Base-by-base conservation (phyloP, 1,140 invertebrate species). In the Caenorhabditis inopinata region DNA sequence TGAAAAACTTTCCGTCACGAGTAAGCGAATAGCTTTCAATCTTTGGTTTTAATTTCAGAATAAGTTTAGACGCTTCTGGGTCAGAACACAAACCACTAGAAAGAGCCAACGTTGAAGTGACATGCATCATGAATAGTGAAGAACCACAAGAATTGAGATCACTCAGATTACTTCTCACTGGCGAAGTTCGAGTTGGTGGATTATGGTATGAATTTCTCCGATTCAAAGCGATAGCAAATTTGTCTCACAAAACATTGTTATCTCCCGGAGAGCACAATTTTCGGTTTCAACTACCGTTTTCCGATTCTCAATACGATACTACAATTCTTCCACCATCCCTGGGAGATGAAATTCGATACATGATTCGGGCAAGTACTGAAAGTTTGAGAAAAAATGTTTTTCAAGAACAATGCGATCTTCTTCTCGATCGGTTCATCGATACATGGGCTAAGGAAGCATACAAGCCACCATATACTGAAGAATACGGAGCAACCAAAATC, bases 151-250 rank as follows among this genome's bases (percentile, higher is more conserved):
- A 45, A 12, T 48, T 82, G 21, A 47, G 46, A 16, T 51, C 35
- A 38, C 74, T 79, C 23, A 73, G 78, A 12, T 46, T 82, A 11
- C 11, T 82, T 9, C 48, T 82, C 6, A 46, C 38, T n/a, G 81
- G 77, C 21, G 78, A 79, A 35, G 77, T 76, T 18, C 18, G 82
- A 38, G 79, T 74, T 2, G 79, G 51, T 27, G 48, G 38, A 12
- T 32, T 25, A n/a, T 83, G 82, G 82, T 83, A 83, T 29, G 82
- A 83, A 38, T 83, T 83, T 58, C 42, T 83, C 1, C 42, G 82
- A 23, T 83, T 78, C 49, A 83, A 83, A 32, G 79, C 80, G 1
- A 77, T 76, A 2, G 78, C 78, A 23, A 76, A 48, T 18, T 58
- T 48, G n/a, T 25, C 21, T 3, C 68, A 74, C 14, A 45, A 79